A percentile compares a stretch with the other conserved stretches of the same genome.
phyloP scores from a whole-genome alignment of 2,888 invertebrate genomes.

The Odontocolon sp. region DNA sequence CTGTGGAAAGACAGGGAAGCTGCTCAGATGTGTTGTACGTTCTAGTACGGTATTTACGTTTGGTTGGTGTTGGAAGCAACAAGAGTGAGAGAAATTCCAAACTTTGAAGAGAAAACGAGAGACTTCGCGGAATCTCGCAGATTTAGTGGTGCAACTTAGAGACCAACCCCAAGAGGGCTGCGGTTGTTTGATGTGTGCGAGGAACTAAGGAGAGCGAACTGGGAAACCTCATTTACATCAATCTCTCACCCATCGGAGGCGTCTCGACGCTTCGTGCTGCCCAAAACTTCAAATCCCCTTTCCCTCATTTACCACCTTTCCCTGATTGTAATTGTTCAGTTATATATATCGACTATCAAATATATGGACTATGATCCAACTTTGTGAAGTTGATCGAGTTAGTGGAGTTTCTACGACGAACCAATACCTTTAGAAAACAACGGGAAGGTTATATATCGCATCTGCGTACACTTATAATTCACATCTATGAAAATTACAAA shows the following conservation, averaged over 20 bases:
- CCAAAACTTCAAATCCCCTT: slow-evolving; percentile 21
- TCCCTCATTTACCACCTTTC: neutral
- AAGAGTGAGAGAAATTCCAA: slow-evolving; percentile 16
- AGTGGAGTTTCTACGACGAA: no score
- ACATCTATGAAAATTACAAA: no score
- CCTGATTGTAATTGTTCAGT: slow-evolving; percentile 32
- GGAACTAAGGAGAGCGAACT: slow-evolving; percentile 45
- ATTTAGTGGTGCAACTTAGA: slow-evolving; percentile 44
- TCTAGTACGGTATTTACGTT: neutral
- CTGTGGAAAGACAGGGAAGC: neutral
- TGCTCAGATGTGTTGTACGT: neutral
- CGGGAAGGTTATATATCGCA: no score
- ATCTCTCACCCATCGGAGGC: slow-evolving; percentile 49
- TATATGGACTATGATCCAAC: neutral
- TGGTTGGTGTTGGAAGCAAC: neutral
- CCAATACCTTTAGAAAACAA: no score
- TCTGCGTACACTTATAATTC: no score
- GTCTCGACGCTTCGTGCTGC: slow-evolving; percentile 23
- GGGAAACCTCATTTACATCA: slow-evolving; percentile 61
- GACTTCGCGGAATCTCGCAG: slow-evolving; percentile 16
- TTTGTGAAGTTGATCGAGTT: no score
- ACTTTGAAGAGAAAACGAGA: neutral
- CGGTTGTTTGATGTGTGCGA: slow-evolving; percentile 24
- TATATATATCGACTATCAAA: neutral
- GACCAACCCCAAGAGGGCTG: slow-evolving; percentile 24